Conservation (phyloP, 2,797 vertebrate genomes). For the Knipowitschia caucasica region DNA sequence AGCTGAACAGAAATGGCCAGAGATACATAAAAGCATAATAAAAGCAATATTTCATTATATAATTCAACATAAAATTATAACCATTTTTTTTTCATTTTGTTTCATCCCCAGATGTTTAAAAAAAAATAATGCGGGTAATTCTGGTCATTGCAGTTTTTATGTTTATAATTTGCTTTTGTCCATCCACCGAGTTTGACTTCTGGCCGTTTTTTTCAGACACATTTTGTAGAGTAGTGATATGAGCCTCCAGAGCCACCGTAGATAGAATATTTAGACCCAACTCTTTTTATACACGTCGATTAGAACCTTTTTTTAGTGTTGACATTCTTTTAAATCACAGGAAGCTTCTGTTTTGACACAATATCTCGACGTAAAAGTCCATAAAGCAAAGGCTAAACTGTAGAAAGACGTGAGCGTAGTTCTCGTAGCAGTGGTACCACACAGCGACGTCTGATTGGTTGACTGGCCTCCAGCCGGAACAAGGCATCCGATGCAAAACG, state of each 20-base stretch:
- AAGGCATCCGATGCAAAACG: constrained; percentile 39
- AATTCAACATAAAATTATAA: not conserved
- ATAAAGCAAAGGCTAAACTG: constrained; percentile 26
- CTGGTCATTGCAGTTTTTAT: not conserved
- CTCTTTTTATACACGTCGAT: constrained; percentile 7
- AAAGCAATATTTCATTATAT: not conserved
- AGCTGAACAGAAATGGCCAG: not conserved
- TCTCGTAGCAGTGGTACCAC: constrained; percentile 27
- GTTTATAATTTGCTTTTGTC: not conserved
- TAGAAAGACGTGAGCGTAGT: constrained; percentile 1
- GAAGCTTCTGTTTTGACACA: constrained; percentile 4
- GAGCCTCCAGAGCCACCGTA: constrained; percentile 4
- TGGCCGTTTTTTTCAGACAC: not conserved
- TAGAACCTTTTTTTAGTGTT: constrained; percentile 9
- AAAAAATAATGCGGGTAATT: not conserved
- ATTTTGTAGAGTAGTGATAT: not conserved
- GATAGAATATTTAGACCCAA: not conserved
- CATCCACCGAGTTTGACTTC: not conserved
- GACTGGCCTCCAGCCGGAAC: constrained; percentile 17
- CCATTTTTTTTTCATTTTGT: not conserved
- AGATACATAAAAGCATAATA: not conserved
- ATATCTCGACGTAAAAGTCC: constrained; percentile 6
- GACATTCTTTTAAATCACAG: constrained; percentile 31
- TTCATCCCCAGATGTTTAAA: not conserved
- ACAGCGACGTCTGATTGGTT: constrained; percentile 24